Base-by-base conservation (phyloP, 37 sponge, comb jelly and placozoan species). In the Spongilla lacustris region DNA sequence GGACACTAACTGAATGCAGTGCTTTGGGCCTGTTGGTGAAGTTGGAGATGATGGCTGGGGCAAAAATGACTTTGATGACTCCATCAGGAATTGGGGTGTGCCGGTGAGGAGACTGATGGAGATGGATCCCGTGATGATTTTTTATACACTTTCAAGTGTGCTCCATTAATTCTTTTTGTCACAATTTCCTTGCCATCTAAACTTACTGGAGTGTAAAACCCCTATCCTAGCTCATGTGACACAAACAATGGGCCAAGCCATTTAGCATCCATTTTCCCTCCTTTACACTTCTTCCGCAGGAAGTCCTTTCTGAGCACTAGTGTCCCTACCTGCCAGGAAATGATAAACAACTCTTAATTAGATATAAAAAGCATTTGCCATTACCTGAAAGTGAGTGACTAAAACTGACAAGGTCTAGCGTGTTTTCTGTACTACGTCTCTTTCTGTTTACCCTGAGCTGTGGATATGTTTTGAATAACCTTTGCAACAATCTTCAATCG, bases 381-480 rank as follows among this genome's bases (percentile, higher is more conserved):
- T 58, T 17, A 58, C 58, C 19, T 58, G 36, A 36, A 37, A 76
- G 14, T 31, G 58, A 58, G 12, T 14, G 21, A 58, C 27, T 76
- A 31, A 50, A 48, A 78, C 27, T 46, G 28, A 19, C 67, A 28
- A 58, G 85, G 66, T 26, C 26, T 46, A 8, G 66, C 58, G 49
- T 76, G 85, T 31, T 14, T 84, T 34, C 36, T 32, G 67, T 84
- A 66, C 36, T 84, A 84, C 72, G 11, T 26, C 8, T n/a, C 36
- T 41, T 79, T 84, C 38, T 84, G 85, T 34, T 82, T 82, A 26
- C 46, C 29, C 85, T 84, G 85, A 29, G 85, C 85, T 2, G 24
- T 19, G 41, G 23, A 41, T 22, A 84, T 80, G 81, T 81, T 84
- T 23, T 24, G 38, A 14, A 32, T 82, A 46, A 49, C 85, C 81